Conservation (phyloP, 2,888 invertebrate species). For the Agapostemon virescens region DNA sequence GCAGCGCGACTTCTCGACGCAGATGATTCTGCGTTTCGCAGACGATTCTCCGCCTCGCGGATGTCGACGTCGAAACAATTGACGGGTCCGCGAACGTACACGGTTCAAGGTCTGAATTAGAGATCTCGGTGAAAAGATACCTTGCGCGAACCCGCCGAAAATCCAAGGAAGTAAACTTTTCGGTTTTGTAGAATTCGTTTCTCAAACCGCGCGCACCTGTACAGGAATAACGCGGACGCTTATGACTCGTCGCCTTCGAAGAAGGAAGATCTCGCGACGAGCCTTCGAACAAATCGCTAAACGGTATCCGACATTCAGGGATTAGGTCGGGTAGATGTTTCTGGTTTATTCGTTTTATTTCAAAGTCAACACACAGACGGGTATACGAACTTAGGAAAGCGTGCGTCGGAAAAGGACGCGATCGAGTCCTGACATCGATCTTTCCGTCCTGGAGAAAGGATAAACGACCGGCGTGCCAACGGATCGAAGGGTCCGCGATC, state of each 20-base stretch:
- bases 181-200: neutral
- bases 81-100: no score
- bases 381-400: constrained; percentile 35
- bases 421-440: neutral
- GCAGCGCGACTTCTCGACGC: no score
- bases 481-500: constrained; percentile 3
- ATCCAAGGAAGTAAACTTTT: neutral
- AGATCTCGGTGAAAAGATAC: no score
- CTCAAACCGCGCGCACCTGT: neutral
- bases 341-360: constrained; percentile 58
- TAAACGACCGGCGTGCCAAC: neutral
- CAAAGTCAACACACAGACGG: constrained; percentile 46
- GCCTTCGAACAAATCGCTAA: neutral
- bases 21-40: no score
- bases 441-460: neutral
- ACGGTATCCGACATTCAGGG: neutral
- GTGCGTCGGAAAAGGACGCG: constrained; percentile 27
- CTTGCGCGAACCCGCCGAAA: neutral
- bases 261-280: neutral
- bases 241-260: neutral
- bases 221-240: neutral
- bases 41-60: no score
- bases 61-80: no score
- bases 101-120: no score
- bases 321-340: constrained; percentile 29